These are phyloP conservation scores for Rhombomys opimus DNA, from an alignment of 2,113 vertebrate species.

Conservation along the genomic window DNA sequence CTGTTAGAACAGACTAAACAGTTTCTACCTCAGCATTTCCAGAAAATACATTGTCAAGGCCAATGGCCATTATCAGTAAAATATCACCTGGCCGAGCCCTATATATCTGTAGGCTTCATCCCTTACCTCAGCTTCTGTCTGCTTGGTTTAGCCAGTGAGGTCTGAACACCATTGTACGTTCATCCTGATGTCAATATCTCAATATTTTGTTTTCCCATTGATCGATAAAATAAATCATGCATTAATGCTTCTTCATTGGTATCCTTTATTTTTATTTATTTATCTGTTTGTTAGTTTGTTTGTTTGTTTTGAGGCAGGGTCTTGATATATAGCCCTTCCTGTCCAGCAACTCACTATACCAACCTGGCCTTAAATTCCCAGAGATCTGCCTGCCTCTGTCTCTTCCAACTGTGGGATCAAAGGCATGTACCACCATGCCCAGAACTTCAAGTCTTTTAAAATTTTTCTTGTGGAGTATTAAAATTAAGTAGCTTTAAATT, in stretches of 20 bases:
- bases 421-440: background rate
- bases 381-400: background rate
- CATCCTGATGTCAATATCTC: background rate
- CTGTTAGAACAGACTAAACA: background rate
- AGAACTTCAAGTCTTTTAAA: background rate
- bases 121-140: background rate
- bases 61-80: background rate
- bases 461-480: background rate
- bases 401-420: background rate
- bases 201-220: constrained; percentile 26
- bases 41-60: constrained; percentile 1
- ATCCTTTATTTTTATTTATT: background rate
- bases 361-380: background rate
- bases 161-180: background rate
- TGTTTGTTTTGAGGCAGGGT: background rate
- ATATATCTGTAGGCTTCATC: background rate
- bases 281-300: background rate
- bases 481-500: background rate
- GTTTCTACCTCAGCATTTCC: constrained; percentile 21
- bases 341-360: background rate
- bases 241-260: constrained; percentile 43
- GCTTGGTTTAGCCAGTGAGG: background rate
- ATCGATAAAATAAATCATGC: constrained; percentile 9
- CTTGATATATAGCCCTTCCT: background rate
- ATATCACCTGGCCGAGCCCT: background rate